Evolutionary conservation across 1,140 invertebrate genomes (phyloP).

Genomic region (Microvelia longipes): DNA sequence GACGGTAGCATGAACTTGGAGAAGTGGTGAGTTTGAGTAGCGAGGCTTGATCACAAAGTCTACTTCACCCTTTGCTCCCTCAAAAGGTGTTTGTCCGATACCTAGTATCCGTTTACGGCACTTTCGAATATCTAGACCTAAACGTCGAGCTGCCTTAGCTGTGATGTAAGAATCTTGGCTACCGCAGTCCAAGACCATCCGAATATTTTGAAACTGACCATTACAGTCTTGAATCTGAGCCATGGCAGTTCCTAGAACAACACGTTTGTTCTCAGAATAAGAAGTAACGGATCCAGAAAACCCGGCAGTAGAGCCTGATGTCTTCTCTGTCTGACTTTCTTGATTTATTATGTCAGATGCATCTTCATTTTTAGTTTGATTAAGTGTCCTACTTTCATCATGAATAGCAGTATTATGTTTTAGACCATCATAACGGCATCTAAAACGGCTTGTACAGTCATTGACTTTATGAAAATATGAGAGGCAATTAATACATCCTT

Average conservation of each 20-base stretch:
- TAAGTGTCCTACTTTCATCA: neutral
- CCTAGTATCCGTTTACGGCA: neutral
- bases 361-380: neutral
- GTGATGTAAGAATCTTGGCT: neutral
- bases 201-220: neutral
- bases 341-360: neutral
- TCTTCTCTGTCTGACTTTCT: neutral
- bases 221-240: neutral
- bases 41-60: neutral
- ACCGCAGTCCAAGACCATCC: neutral
- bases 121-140: neutral
- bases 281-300: neutral
- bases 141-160: neutral
- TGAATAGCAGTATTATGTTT: constrained; percentile 1
- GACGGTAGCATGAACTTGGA: neutral
- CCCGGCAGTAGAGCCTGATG: neutral
- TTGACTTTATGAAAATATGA: neutral
- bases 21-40: neutral
- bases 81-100: neutral
- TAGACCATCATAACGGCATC: neutral
- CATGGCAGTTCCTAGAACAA: neutral
- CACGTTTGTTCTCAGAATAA: neutral
- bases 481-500: neutral
- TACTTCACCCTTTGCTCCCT: neutral
- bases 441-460: neutral